Percentiles rank a stretch among this genome's conserved stretches.
Evolutionary conservation across 1,140 invertebrate genomes (phyloP).

Genomic region (Sipha flava): DNA sequence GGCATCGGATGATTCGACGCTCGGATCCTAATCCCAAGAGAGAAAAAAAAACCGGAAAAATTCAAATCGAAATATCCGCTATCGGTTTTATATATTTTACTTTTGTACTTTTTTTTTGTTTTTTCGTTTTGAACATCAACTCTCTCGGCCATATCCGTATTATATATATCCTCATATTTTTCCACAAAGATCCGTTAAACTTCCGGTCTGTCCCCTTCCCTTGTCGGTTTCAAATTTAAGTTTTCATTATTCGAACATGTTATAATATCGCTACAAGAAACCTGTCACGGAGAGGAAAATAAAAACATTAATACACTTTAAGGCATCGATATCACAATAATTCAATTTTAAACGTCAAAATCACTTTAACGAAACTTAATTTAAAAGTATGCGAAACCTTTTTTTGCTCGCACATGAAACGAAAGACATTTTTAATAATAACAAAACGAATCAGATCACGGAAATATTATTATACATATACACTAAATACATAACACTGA

Average conservation of each 20-base stretch:
- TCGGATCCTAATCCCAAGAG: too few relatives aligned
- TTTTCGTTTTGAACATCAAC: too few relatives aligned
- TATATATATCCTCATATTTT: too few relatives aligned
- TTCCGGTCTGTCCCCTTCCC: neutral
- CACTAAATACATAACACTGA: too few relatives aligned
- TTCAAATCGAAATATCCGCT: too few relatives aligned
- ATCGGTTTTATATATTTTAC: too few relatives aligned
- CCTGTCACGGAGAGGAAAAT: neutral
- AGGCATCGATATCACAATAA: neutral
- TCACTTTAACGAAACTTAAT: neutral
- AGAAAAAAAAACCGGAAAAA: too few relatives aligned
- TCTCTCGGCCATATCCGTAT: too few relatives aligned
- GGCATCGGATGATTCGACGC: too few relatives aligned
- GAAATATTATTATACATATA: too few relatives aligned
- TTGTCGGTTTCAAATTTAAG: neutral
- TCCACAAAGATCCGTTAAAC: neutral
- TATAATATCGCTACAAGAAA: neutral
- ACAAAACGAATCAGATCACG: too few relatives aligned
- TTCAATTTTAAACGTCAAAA: constrained; percentile 2
- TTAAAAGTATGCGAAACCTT: neutral
- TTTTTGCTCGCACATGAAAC: neutral
- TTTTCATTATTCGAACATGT: neutral
- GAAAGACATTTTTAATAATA: neutral
- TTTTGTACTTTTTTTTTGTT: too few relatives aligned
- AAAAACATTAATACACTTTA: neutral